A percentile compares a stretch with the other conserved stretches of the same genome.
Evolutionary conservation across 1,140 invertebrate species (phyloP).

Genomic region (Dendroctonus valens): DNA sequence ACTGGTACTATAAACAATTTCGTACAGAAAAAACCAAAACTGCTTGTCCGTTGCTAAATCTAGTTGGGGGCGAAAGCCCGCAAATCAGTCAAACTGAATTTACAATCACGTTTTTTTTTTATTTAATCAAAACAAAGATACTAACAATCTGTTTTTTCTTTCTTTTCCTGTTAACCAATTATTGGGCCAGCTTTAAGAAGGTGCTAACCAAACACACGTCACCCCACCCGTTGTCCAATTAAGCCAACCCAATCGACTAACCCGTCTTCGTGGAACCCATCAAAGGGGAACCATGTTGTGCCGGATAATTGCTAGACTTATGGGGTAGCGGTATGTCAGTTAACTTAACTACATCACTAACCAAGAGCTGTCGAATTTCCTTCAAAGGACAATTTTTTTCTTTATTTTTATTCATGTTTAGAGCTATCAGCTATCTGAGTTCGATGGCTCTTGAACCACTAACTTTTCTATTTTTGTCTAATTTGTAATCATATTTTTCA

Average conservation of each 20-base stretch:
- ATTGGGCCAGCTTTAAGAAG: slow-evolving; percentile 58
- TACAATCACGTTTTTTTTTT: slow-evolving; percentile 20
- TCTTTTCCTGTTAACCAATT: slow-evolving; percentile 60
- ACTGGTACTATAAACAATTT: no score
- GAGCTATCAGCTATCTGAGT: background rate
- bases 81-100: slow-evolving; percentile 23
- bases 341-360: slow-evolving; percentile 36
- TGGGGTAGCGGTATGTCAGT: slow-evolving; percentile 41
- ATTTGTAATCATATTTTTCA: slow-evolving; percentile 14
- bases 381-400: slow-evolving; percentile 1
- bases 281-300: slow-evolving; percentile 29
- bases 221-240: slow-evolving; percentile 32
- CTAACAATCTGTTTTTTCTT: slow-evolving; percentile 63
- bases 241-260: slow-evolving; percentile 22
- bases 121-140: slow-evolving; percentile 48
- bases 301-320: slow-evolving; percentile 29
- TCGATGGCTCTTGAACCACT: background rate
- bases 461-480: slow-evolving; percentile 14
- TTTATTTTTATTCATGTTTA: background rate
- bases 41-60: slow-evolving; percentile 22
- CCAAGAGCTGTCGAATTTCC: slow-evolving; percentile 1
- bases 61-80: background rate
- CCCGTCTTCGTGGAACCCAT: slow-evolving; percentile 23
- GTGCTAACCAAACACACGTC: slow-evolving; percentile 40
- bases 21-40: background rate